Evolutionary conservation across 92 coral and sea anemone genomes (phyloP), one percentile per base, ranked within the genome.

Genomic region (Epizoanthus illoricatus): DNA sequence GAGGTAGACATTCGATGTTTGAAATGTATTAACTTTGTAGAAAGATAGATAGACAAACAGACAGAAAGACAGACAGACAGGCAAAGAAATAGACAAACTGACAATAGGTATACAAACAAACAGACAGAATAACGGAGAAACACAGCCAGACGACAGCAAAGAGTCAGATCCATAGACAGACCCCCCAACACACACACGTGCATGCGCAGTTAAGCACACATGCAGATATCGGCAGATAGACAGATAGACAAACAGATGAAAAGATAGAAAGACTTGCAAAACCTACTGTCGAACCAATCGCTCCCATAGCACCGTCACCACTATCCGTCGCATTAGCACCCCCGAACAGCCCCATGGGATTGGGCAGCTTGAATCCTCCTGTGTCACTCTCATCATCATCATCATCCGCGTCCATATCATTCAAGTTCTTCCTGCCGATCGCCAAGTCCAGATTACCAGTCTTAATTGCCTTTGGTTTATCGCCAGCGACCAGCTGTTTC

Each of bases 201-300:
- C 16, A 55, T 9, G 12, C 16, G 59, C 10, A 8, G 10, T 1
- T 15, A 72, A 47, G 16, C 9, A 36, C 19, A 70, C 5, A 4
- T 7, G 5, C 12, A 39, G 5, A 15, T 17, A 13, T 5, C 16
- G 11, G 17, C 3, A 68, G n/a, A 9, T 13, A 3, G 49, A 18
- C 24, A 41, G 20, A 7, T 7, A 71, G 49, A 9, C 33, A 20
- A 28, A 17, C 2, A 6, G 41, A 33, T 8, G 13, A 17, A 33
- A 24, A 28, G 40, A 36, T 20, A 28, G 15, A 16, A 17, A 15
- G 12, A 19, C 69, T 57, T 47, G 49, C 49, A 23, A 45, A 62
- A 80, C 93, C 56, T 79, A 95, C 98, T 85, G 94, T 89, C 28
- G 94, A 80, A 0, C 98, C 98, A 76, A 95, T 92, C 45, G 95